A percentile compares a stretch with the other conserved stretches of the same genome.
These are phyloP conservation scores for Thermophis baileyi DNA, from an alignment of 2,113 vertebrate species.

Conservation along the genomic window DNA sequence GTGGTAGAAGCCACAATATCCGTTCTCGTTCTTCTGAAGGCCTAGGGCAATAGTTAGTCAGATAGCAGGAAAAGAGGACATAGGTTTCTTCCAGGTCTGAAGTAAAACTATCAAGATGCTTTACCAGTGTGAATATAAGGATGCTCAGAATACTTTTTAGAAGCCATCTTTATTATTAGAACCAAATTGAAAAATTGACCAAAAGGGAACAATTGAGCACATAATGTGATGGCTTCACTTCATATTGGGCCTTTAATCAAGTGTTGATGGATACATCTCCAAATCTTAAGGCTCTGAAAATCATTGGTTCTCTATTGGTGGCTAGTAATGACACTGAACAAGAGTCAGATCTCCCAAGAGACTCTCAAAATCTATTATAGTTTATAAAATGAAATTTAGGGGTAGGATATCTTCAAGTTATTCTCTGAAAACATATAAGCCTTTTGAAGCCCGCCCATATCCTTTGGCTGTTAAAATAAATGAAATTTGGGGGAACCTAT, in stretches of 20 bases:
- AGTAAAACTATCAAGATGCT: background rate
- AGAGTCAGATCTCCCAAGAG: background rate
- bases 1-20: background rate
- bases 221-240: background rate
- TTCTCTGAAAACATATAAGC: background rate
- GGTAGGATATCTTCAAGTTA: background rate
- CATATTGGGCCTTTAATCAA: background rate
- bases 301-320: background rate
- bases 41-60: background rate
- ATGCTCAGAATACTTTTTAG: background rate
- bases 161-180: background rate
- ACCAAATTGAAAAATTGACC: background rate
- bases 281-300: background rate
- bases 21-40: background rate
- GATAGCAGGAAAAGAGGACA: background rate
- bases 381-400: background rate
- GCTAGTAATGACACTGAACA: background rate
- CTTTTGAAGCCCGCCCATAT: background rate
- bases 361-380: background rate
- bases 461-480: background rate
- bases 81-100: background rate
- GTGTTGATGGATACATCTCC: background rate
- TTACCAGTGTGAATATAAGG: background rate
- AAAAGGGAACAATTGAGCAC: background rate
- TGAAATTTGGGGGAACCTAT: accelerated